Conservation (phyloP, 2,797 vertebrate species). For the Steatocranus sp. region DNA sequence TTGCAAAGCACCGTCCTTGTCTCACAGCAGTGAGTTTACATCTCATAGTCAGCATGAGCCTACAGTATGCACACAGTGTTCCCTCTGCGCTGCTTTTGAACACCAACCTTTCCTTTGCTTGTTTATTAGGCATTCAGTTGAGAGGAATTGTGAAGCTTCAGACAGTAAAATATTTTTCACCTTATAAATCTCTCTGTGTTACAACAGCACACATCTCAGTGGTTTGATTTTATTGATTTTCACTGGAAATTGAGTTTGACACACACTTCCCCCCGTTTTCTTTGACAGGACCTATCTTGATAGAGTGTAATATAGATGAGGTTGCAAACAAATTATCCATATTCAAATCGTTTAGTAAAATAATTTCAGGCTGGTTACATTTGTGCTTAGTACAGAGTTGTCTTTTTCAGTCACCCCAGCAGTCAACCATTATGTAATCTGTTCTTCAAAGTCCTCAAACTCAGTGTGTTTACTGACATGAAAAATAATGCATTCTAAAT, state of each 20-base stretch:
- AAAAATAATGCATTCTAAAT: background rate
- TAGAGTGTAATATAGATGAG: background rate
- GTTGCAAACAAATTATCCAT: background rate
- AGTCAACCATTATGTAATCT: background rate
- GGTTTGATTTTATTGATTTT: background rate
- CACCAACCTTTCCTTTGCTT: conserved; percentile 7
- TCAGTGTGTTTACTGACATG: background rate
- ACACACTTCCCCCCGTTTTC: background rate
- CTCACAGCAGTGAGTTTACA: conserved; percentile 17
- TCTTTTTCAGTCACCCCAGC: background rate
- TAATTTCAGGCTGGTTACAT: background rate
- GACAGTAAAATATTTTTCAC: background rate
- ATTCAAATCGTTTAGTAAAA: background rate
- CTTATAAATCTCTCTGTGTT: background rate
- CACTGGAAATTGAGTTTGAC: background rate
- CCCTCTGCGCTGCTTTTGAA: background rate
- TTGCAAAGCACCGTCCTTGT: conserved; percentile 45
- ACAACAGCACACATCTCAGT: background rate
- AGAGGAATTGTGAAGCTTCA: background rate
- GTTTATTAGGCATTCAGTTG: background rate
- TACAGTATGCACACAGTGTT: background rate
- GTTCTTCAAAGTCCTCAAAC: background rate
- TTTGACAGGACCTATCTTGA: background rate
- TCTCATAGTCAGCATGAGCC: conserved; percentile 3
- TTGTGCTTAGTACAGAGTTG: background rate